Evolutionary conservation across 2,888 invertebrate genomes (phyloP).

Genomic region (Drosophila ezoana): DNA sequence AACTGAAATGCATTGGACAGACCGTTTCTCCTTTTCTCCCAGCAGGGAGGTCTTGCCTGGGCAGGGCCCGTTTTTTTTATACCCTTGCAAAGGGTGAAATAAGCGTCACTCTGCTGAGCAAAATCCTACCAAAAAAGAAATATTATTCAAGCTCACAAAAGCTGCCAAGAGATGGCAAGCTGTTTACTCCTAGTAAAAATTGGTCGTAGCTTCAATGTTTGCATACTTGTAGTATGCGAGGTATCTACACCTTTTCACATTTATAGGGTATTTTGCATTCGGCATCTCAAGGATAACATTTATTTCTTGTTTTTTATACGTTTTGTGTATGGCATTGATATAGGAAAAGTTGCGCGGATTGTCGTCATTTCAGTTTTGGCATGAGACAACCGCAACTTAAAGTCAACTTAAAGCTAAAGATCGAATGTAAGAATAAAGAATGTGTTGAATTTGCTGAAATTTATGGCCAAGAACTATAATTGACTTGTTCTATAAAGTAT

Average conservation of each 20-base stretch:
- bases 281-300: neutral
- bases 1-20: slow-evolving; percentile 72
- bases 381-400: slow-evolving; percentile 39
- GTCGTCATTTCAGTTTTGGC: slow-evolving; percentile 36
- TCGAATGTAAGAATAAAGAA: too few species aligned
- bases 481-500: too few species aligned
- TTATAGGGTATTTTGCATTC: slow-evolving; percentile 1
- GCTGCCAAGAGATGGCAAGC: too few species aligned
- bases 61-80: slow-evolving; percentile 7
- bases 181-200: too few species aligned
- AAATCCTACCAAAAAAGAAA: neutral
- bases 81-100: slow-evolving; percentile 1
- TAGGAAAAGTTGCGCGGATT: slow-evolving; percentile 53
- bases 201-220: slow-evolving; percentile 16
- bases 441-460: too few species aligned
- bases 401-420: slow-evolving; percentile 22
- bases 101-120: neutral
- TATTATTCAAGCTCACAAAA: too few species aligned
- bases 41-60: slow-evolving; percentile 40
- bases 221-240: neutral
- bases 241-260: too few species aligned
- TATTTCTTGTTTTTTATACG: slow-evolving; percentile 8
- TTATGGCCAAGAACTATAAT: too few species aligned
- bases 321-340: slow-evolving; percentile 67
- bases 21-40: slow-evolving; percentile 21